Percentiles rank a stretch among this genome's conserved stretches.
Evolutionary conservation across 2,888 invertebrate species (phyloP).

Genomic region (Neoascia interrupta): DNA sequence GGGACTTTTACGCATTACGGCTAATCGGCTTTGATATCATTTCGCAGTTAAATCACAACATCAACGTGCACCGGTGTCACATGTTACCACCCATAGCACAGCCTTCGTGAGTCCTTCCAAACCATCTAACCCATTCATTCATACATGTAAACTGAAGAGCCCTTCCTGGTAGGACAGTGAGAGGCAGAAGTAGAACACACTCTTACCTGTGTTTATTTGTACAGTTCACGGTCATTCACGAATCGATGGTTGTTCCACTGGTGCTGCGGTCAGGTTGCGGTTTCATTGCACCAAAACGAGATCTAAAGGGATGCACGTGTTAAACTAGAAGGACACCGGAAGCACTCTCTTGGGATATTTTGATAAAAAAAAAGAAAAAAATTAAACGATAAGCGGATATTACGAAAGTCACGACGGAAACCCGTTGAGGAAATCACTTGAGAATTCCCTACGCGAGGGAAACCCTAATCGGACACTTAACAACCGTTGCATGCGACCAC

Average conservation of each 20-base stretch:
- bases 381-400: neutral
- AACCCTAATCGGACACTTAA: slow-evolving; percentile 46
- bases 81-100: slow-evolving; percentile 1
- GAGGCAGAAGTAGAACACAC: neutral
- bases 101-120: neutral
- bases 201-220: slow-evolving; percentile 43
- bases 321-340: neutral
- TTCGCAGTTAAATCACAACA: neutral
- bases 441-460: slow-evolving; percentile 17
- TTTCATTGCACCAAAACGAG: slow-evolving; percentile 44
- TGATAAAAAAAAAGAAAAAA: neutral
- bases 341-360: neutral
- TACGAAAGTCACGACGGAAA: neutral
- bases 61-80: slow-evolving; percentile 2
- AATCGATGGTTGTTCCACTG: slow-evolving; percentile 52
- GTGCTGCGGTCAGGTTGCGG: slow-evolving; percentile 30
- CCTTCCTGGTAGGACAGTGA: neutral
- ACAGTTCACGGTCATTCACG: slow-evolving; percentile 55
- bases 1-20: neutral
- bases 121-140: neutral
- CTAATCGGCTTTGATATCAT: slow-evolving; percentile 15
- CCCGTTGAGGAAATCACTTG: too few species aligned
- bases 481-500: slow-evolving; percentile 13
- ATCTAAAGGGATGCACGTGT: too few species aligned
- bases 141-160: too few species aligned